phyloP scores from a whole-genome alignment of 2,888 invertebrate species.

The Yponomeuta cagnagella region DNA sequence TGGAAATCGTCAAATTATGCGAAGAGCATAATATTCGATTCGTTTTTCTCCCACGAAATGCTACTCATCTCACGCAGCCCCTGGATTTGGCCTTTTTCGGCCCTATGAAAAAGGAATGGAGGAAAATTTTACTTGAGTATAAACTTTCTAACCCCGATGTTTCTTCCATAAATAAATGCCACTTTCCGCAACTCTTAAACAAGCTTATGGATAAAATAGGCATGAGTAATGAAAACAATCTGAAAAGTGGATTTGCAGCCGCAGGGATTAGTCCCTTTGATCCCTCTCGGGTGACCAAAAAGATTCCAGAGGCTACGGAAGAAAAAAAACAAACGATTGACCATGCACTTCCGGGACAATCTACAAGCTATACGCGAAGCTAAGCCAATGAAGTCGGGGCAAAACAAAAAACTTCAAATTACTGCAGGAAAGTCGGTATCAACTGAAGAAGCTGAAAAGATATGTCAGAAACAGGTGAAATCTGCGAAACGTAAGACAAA shows the following conservation, averaged over 20 bases:
- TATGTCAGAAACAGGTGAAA: constrained; percentile 14
- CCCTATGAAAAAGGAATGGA: constrained; percentile 16
- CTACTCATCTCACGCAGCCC: constrained; percentile 16
- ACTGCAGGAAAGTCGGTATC: constrained; percentile 15
- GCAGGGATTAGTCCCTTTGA: constrained; percentile 17
- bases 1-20: constrained; percentile 11
- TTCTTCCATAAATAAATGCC: constrained; percentile 13
- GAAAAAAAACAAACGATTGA: constrained; percentile 7
- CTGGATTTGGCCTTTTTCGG: constrained; percentile 16
- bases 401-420: constrained; percentile 13
- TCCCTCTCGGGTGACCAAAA: constrained; percentile 11
- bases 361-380: constrained; percentile 13
- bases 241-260: constrained; percentile 15
- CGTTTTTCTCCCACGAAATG: constrained; percentile 16
- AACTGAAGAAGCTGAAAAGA: constrained; percentile 12
- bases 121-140: constrained; percentile 12
- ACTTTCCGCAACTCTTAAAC: constrained; percentile 16
- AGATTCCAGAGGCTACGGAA: constrained; percentile 12
- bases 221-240: constrained; percentile 10
- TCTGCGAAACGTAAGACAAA: constrained; percentile 6
- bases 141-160: constrained; percentile 13
- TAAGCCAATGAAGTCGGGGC: constrained; percentile 6
- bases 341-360: constrained; percentile 3
- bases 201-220: constrained; percentile 12
- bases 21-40: constrained; percentile 15